Evolutionary conservation across 2,113 vertebrate species (phyloP).

Genomic region (Galemys pyrenaicus): DNA sequence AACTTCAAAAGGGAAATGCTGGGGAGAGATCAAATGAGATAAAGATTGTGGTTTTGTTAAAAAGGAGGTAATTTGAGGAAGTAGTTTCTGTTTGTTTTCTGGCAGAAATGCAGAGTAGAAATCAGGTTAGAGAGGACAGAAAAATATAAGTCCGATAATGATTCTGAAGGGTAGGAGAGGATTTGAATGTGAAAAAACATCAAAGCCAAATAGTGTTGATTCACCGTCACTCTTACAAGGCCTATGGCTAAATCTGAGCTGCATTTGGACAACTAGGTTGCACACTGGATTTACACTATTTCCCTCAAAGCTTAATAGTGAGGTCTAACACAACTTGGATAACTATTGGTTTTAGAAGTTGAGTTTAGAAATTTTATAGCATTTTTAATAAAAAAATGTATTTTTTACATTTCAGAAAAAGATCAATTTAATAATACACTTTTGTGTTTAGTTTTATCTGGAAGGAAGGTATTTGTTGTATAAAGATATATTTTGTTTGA

Average conservation of each 20-base stretch:
- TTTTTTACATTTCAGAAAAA: not conserved
- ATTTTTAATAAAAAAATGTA: slow-evolving; percentile 36
- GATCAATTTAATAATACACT: not conserved
- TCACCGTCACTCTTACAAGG: not conserved
- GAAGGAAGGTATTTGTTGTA: not conserved
- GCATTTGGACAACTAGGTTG: not conserved
- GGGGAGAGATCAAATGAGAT: not conserved
- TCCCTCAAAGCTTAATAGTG: not conserved
- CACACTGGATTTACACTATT: not conserved
- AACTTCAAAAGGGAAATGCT: not conserved
- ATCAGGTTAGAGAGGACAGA: not conserved
- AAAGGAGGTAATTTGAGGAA: not conserved
- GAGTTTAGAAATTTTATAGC: not conserved
- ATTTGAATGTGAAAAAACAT: not conserved
- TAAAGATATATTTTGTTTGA: slow-evolving; percentile 45
- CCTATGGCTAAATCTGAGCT: not conserved
- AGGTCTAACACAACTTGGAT: not conserved
- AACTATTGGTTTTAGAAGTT: not conserved
- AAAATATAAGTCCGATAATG: too few relatives aligned
- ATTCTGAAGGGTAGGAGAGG: not conserved
- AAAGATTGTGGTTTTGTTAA: not conserved
- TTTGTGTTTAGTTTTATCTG: slow-evolving; percentile 4
- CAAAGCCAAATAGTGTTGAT: not conserved
- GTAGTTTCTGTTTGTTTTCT: not conserved
- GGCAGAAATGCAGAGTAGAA: not conserved